Evolutionary conservation across 2,888 invertebrate genomes (phyloP).

Genomic region (Polyommatus iphigenia): DNA sequence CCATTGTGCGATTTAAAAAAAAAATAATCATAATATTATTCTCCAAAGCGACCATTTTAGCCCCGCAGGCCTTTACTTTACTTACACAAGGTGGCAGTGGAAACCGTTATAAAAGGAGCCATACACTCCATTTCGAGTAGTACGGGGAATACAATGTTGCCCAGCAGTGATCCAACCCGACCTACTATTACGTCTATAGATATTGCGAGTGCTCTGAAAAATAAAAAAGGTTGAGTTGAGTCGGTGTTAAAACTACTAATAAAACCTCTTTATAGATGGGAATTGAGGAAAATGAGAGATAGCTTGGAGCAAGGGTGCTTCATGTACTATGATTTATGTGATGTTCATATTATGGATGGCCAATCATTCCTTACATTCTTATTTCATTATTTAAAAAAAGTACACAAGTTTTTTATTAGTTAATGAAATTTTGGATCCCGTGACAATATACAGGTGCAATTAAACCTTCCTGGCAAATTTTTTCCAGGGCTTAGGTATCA

Average conservation of each 20-base stretch:
- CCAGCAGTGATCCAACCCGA: neutral
- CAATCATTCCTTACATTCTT: too few species aligned
- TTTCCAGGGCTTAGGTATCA: too few species aligned
- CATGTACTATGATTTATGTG: too few species aligned
- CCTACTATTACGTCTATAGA: slow-evolving; percentile 7
- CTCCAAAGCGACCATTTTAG: too few species aligned
- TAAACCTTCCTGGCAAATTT: too few species aligned
- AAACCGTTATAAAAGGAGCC: neutral
- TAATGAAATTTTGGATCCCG: too few species aligned
- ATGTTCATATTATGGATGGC: too few species aligned
- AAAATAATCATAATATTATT: too few species aligned
- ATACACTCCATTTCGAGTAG: slow-evolving; percentile 1
- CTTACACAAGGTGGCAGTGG: neutral
- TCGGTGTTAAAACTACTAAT: neutral
- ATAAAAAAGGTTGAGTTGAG: neutral
- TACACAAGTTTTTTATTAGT: too few species aligned
- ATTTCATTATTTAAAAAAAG: too few species aligned
- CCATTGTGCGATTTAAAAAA: too few species aligned
- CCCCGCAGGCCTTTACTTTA: neutral
- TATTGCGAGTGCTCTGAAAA: slow-evolving; percentile 16
- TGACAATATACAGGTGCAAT: too few species aligned
- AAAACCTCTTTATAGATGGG: neutral
- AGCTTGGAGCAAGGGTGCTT: neutral
- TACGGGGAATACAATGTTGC: neutral
- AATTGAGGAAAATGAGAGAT: neutral